phyloP scores from a whole-genome alignment of 2,888 invertebrate genomes.

The Ormyrus labotus region DNA sequence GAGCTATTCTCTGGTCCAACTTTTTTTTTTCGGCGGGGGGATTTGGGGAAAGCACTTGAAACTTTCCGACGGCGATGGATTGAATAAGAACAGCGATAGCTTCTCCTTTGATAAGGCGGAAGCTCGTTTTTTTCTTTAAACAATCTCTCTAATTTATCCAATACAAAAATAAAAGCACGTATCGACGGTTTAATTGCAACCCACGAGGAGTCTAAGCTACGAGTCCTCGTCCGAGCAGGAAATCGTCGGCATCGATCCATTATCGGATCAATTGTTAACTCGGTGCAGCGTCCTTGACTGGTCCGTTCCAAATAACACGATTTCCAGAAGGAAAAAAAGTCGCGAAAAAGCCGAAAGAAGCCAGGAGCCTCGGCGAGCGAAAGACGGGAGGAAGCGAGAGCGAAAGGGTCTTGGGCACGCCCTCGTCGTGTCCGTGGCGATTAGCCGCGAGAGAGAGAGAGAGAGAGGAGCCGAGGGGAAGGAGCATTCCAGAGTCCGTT shows the following conservation, averaged over 20 bases:
- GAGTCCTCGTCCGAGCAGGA: neutral
- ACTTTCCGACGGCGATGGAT: no score
- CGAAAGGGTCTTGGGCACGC: neutral
- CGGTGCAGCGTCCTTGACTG: no score
- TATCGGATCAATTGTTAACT: slow-evolving; percentile 24
- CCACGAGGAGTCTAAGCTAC: neutral
- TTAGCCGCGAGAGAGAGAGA: neutral
- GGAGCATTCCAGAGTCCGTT: slow-evolving; percentile 22
- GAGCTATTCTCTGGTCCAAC: slow-evolving; percentile 8
- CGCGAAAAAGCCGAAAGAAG: no score
- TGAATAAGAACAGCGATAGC: no score
- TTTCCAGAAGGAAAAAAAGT: no score
- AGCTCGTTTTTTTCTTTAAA: no score
- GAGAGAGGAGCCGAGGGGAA: neutral
- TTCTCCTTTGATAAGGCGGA: no score
- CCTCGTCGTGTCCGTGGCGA: no score
- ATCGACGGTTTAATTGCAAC: slow-evolving; percentile 8
- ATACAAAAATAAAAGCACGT: neutral
- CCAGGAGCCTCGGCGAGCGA: neutral
- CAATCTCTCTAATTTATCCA: no score
- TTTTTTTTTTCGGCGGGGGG: neutral
- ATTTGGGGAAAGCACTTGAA: no score
- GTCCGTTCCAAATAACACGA: no score
- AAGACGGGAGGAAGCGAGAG: slow-evolving; percentile 6
- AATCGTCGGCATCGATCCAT: slow-evolving; percentile 26